Base-by-base conservation (phyloP, 64 coral and sea anemone genomes). In the Montipora foliosa region DNA sequence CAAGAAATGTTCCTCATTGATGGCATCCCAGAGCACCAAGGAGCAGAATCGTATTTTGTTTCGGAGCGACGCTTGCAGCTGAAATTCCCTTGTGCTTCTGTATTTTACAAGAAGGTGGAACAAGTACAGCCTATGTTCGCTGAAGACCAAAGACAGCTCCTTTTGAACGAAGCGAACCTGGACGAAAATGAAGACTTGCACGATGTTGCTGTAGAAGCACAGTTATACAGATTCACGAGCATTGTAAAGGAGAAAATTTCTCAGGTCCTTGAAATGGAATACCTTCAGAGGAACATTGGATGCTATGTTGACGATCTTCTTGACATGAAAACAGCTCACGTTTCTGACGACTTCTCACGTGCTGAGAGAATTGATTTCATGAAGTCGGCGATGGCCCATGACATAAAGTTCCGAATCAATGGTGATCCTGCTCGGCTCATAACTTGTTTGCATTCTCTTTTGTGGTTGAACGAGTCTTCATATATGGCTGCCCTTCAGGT, bases 261-360 rank as follows among this genome's bases (percentile, higher is more conserved):
- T 53, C 90, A 90, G 15, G 77, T 96, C 0, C 45, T 96, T 45
- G 67, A 87, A 69, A 74, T 82, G 29, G 84, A 91, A 16, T 91
- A 84, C 79, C 60, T 93, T 45, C 59, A 75, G 17, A 16, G 48
- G 14, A 70, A 87, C 66, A 94, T 87, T 79, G 55, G 37, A 76
- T 49, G 46, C 2, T 96, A 96, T 58, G 24, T 96, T 64, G 95
- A 96, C 51, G 95, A 96, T 94, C 44, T 86, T 90, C 81, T 96
- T 64, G 92, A 94, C 47, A 83, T 96, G 48, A 87, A 84, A 82
- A 79, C 92, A 77, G 80, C 57, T 85, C 82, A 87, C 53, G 49
- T 96, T 72, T 89, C 83, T 2, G 44, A 75, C 16, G 60, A 52
- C 6, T 76, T 96, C 19, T 62, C 57, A 3, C 85, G 90, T 16